Evolutionary conservation across 1,140 invertebrate species (phyloP), one percentile per base, ranked within the genome.

Genomic region (Pteromalus puparum): DNA sequence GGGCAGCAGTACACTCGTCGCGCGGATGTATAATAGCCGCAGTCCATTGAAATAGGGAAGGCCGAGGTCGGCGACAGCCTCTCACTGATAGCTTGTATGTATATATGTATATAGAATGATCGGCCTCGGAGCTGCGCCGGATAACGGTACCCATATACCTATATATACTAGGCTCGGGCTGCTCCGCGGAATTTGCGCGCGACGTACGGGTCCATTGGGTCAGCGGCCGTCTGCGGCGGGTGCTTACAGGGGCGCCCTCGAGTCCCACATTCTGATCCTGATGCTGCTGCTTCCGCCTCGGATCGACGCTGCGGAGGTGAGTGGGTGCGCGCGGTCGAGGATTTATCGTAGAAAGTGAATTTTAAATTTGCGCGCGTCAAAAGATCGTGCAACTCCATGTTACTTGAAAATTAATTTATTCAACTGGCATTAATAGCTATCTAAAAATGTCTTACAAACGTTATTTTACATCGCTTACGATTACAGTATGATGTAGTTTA

Each of bases 81-180:
- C 10, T 15, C 67, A n/a, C 67, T 30, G 67, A 42, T 42, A 42
- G 10, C 38, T 2, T 42, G 10, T 26, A 30, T 15, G 28, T 18
- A n/a, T 28, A 28, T 30, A 18, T 70, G 26, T 70, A 61, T 61
- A 61, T 6, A 70, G 28, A 28, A 28, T 70, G 28, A 70, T 70
- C 67, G 24, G 67, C 12, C 53, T n/a, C 90, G 88, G 90, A 90
- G 90, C 30, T 34, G n/a, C 30, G 30, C 30, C 85, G 88, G 88
- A 86, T 92, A 92, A 92, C 92, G 92, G 92, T 92, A 88, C 89
- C 88, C 89, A 24, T 3, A n/a, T n/a, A n/a, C n/a, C n/a, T n/a
- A n/a, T n/a, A n/a, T n/a, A n/a, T n/a, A n/a, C n/a, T n/a, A n/a
- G 73, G 73, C 73, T 26, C 7, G 1, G 68, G 34, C 73, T 2